Evolutionary conservation across 2,113 vertebrate species (phyloP).

Genomic region (Anolis sagrei): DNA sequence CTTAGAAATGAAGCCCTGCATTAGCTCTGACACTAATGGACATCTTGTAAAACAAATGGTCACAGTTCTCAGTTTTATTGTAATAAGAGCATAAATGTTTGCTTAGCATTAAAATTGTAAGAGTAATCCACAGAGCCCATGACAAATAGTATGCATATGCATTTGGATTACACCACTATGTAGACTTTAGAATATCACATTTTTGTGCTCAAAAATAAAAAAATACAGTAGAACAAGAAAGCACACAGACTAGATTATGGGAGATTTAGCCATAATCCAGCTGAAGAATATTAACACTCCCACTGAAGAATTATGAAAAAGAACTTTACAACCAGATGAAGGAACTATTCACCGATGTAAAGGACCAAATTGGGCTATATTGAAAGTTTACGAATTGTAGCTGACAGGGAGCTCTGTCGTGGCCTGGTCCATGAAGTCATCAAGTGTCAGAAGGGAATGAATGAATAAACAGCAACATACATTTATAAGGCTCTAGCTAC

Average conservation of each 20-base stretch:
- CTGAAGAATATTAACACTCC: too few relatives aligned
- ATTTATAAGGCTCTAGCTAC: too few relatives aligned
- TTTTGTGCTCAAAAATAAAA: background rate
- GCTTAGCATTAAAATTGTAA: slow-evolving; percentile 19
- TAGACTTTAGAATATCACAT: background rate
- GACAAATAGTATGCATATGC: background rate
- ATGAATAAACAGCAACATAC: too few relatives aligned
- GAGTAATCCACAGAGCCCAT: background rate
- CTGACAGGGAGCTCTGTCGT: too few relatives aligned
- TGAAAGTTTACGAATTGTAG: too few relatives aligned
- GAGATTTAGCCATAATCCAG: background rate
- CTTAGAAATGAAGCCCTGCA: background rate
- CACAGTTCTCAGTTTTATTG: slow-evolving; percentile 18
- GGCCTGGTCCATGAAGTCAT: too few relatives aligned
- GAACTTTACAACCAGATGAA: too few relatives aligned
- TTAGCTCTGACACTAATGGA: slow-evolving; percentile 24
- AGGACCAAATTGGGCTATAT: too few relatives aligned
- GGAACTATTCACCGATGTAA: too few relatives aligned
- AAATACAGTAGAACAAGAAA: background rate
- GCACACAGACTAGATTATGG: too few relatives aligned
- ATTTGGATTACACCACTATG: background rate
- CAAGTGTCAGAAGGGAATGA: too few relatives aligned
- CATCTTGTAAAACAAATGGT: slow-evolving; percentile 32
- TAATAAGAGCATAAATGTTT: slow-evolving; percentile 21
- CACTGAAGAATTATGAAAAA: too few relatives aligned